phyloP scores from a whole-genome alignment of 2,113 vertebrate species.

The Albula glossodonta region DNA sequence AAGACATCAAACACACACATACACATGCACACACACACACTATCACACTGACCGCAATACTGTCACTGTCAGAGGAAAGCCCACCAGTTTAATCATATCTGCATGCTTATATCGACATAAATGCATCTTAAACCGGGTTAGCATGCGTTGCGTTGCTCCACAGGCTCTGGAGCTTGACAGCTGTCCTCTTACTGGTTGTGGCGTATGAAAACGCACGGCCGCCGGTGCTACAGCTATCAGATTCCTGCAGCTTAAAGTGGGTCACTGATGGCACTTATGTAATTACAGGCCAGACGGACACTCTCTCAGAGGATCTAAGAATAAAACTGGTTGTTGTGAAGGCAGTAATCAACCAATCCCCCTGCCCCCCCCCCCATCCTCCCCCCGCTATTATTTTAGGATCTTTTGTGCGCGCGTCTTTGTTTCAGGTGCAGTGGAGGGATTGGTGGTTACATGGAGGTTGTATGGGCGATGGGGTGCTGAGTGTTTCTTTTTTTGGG shows the following conservation, averaged over 20 bases:
- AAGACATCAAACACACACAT: no score
- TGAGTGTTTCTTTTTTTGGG: neutral
- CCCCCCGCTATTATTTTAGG: neutral
- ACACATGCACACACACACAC: no score
- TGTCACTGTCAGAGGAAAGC: no score
- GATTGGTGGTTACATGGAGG: slow-evolving; percentile 36
- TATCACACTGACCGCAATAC: no score
- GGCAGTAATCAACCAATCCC: neutral
- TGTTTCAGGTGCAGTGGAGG: slow-evolving; percentile 18
- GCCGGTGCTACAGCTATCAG: neutral
- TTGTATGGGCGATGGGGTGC: slow-evolving; percentile 39
- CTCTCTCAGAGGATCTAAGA: slow-evolving; percentile 16
- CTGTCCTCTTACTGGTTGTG: neutral
- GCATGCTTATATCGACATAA: no score
- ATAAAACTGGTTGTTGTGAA: slow-evolving; percentile 17
- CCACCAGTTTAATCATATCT: no score
- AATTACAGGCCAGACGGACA: slow-evolving; percentile 26
- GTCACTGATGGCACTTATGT: slow-evolving; percentile 5
- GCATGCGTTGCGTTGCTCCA: no score
- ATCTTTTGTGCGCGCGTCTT: neutral
- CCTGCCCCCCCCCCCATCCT: neutral
- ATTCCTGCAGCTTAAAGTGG: neutral
- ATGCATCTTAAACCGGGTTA: no score
- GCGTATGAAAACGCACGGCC: neutral
- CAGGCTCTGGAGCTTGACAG: no score